These are phyloP conservation scores for Phoebastria nigripes DNA, from an alignment of 2,797 vertebrate species.

Conservation along the genomic window DNA sequence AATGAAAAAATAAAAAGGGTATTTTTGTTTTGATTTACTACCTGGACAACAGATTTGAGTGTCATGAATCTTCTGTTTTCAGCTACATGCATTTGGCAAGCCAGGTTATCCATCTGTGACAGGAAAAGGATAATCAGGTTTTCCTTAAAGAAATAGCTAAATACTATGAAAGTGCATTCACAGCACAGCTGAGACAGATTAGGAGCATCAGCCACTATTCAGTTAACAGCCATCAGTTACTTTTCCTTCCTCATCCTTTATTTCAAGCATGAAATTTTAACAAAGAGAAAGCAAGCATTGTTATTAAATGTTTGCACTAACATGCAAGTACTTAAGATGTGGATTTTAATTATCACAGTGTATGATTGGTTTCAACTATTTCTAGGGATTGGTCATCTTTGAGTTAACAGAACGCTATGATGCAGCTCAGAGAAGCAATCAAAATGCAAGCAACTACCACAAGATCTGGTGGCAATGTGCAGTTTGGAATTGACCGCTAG, in stretches of 20 bases:
- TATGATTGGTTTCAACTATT: not conserved
- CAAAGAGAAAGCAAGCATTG: not conserved
- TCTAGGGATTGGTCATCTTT: not conserved
- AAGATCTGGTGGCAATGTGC: not conserved
- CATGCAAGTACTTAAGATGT: not conserved
- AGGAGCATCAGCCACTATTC: not conserved
- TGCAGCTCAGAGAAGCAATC: not conserved
- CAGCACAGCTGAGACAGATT: not conserved
- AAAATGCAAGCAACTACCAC: not conserved
- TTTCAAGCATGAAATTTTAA: not conserved
- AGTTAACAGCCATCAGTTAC: not conserved
- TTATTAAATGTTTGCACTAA: not conserved
- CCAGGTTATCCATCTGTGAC: not conserved
- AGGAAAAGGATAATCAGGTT: not conserved
- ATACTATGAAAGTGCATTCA: not conserved
- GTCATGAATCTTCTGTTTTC: not conserved
- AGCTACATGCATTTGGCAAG: not conserved
- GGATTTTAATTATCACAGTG: not conserved
- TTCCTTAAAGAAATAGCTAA: not conserved
- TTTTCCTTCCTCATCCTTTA: not conserved
- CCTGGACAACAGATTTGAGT: not conserved
- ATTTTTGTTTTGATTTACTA: not conserved
- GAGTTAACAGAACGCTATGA: rapidly evolving
- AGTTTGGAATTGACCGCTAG: not conserved
- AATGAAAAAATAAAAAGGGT: not conserved